Evolutionary conservation across 2,797 vertebrate species (phyloP).

Genomic region (Peromyscus attwateri): DNA sequence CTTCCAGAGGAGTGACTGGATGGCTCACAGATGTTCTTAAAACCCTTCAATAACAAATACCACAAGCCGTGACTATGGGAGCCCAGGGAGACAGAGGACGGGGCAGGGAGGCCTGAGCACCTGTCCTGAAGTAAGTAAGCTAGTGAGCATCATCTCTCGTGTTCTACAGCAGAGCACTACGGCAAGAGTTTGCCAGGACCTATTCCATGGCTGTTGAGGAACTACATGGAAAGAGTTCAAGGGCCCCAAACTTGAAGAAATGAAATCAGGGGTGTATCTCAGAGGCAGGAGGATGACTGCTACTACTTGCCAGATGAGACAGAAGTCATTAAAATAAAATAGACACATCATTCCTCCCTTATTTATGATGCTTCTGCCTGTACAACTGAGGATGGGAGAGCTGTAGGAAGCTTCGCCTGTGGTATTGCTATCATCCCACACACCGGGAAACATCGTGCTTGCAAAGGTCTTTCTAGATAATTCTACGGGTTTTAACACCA

Average conservation of each 20-base stretch:
- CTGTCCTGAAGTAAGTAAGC: not conserved
- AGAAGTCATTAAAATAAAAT: not conserved
- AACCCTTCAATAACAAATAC: not conserved
- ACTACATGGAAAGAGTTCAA: not conserved
- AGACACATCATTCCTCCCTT: not conserved
- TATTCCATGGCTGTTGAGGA: not conserved
- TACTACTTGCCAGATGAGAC: not conserved
- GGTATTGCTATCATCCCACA: not conserved
- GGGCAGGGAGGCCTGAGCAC: not conserved
- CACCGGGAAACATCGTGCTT: not conserved
- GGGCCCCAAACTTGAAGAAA: not conserved
- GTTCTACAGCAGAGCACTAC: not conserved
- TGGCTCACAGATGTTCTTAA: slow-evolving; percentile 33
- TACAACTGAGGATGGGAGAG: fast-evolving
- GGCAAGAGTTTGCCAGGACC: not conserved
- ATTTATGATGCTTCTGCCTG: not conserved
- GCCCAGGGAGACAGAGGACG: not conserved
- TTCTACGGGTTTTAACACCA: not conserved
- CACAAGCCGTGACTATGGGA: not conserved
- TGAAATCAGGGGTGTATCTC: not conserved
- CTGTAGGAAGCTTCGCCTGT: not conserved
- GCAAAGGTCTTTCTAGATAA: not conserved
- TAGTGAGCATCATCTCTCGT: not conserved
- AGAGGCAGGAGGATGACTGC: not conserved
- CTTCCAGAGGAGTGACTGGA: not conserved